These are phyloP conservation scores for Botrylloides violaceus DNA, from an alignment of 23 tunicate genomes.

Conservation along the genomic window DNA sequence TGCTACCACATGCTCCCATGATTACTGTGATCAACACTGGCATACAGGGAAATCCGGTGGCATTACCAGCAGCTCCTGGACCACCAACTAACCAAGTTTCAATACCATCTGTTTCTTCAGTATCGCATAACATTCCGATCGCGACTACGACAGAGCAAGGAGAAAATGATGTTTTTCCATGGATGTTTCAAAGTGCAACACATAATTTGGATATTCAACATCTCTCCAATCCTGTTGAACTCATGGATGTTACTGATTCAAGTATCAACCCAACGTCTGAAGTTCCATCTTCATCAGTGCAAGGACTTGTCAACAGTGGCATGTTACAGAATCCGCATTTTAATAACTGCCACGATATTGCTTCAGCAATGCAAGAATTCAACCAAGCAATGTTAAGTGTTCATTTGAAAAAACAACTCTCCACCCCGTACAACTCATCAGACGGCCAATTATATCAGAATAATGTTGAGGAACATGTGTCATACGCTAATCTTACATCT, in stretches of 20 bases:
- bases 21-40: not conserved
- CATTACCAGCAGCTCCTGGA: not conserved
- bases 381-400: constrained; percentile 25
- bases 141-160: not conserved
- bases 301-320: not conserved
- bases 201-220: not conserved
- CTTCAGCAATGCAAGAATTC: constrained; percentile 25
- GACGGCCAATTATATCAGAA: not conserved
- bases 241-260: not conserved
- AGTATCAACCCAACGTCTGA: not conserved
- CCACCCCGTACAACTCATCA: not conserved
- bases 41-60: not conserved
- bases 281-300: not conserved
- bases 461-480: not conserved
- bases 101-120: not conserved
- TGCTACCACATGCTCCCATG: not conserved
- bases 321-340: not conserved
- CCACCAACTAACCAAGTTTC: not conserved
- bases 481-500: not conserved
- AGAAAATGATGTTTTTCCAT: constrained; percentile 14
- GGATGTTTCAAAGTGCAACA: constrained; percentile 11
- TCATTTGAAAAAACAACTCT: not conserved
- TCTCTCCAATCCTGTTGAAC: not conserved
- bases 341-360: constrained; percentile 6
- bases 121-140: not conserved